Conservation (phyloP, 2,797 vertebrate genomes). For the Corythornis leucogaster region DNA sequence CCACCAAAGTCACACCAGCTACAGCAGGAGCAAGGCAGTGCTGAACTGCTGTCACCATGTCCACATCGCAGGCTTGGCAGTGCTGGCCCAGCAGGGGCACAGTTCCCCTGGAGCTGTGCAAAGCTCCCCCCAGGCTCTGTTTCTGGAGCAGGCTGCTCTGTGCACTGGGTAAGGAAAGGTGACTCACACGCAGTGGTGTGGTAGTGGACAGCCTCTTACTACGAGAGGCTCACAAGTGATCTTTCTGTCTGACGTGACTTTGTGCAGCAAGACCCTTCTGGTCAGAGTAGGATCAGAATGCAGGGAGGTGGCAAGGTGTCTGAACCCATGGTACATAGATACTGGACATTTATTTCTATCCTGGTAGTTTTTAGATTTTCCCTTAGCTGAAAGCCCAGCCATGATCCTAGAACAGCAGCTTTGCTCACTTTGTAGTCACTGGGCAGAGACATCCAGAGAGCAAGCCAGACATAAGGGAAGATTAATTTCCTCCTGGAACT, state of each 20-base stretch:
- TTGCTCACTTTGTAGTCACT: background rate
- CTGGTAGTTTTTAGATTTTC: background rate
- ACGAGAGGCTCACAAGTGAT: background rate
- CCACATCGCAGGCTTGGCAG: background rate
- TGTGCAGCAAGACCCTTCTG: background rate
- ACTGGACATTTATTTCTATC: background rate
- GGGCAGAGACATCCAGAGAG: background rate
- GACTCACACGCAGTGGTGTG: no score
- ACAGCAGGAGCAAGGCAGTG: background rate
- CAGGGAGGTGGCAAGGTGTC: background rate
- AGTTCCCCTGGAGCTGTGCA: background rate
- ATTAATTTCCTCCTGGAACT: conserved; percentile 10
- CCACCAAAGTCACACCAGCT: background rate
- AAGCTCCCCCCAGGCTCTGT: background rate
- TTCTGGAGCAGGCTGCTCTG: background rate
- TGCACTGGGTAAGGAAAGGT: background rate
- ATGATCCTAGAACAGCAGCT: background rate
- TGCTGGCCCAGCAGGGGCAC: background rate
- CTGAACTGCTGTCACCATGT: background rate
- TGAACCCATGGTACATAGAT: background rate
- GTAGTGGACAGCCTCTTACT: background rate
- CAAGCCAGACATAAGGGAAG: background rate
- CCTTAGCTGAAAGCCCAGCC: background rate
- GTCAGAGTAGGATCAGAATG: background rate
- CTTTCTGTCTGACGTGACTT: background rate